A percentile compares a stretch with the other conserved stretches of the same genome.
phyloP scores from a whole-genome alignment of 1,140 invertebrate genomes.

The Bombus picipes region DNA sequence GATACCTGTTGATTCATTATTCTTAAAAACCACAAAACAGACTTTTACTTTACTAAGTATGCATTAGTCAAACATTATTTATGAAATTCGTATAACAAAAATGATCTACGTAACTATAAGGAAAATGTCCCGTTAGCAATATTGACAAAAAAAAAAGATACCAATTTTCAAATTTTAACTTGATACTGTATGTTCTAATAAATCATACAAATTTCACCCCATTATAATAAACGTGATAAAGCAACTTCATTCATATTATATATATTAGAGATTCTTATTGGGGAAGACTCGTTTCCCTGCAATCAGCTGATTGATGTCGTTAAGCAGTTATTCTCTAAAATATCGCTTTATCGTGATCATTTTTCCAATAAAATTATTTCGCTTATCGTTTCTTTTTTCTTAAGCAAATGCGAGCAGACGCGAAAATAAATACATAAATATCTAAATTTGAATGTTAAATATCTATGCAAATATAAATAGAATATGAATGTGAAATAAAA shows the following conservation, averaged over 20 bases:
- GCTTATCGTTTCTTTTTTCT: neutral
- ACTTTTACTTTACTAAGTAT: neutral
- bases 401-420: neutral
- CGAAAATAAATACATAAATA: neutral
- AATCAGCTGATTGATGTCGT: conserved; percentile 25
- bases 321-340: neutral
- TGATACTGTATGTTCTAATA: neutral
- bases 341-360: neutral
- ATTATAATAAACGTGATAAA: neutral
- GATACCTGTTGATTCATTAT: conserved; percentile 85
- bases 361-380: neutral
- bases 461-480: neutral
- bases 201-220: neutral
- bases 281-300: neutral
- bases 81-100: neutral
- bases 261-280: neutral
- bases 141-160: no score
- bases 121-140: neutral
- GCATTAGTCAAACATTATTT: neutral
- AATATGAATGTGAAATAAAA: neutral
- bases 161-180: no score
- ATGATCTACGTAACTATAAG: neutral
- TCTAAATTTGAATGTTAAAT: neutral
- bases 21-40: conserved; percentile 11
- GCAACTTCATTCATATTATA: neutral